Evolutionary conservation across 1,140 invertebrate genomes (phyloP).

Genomic region (Cydia fagiglandana): DNA sequence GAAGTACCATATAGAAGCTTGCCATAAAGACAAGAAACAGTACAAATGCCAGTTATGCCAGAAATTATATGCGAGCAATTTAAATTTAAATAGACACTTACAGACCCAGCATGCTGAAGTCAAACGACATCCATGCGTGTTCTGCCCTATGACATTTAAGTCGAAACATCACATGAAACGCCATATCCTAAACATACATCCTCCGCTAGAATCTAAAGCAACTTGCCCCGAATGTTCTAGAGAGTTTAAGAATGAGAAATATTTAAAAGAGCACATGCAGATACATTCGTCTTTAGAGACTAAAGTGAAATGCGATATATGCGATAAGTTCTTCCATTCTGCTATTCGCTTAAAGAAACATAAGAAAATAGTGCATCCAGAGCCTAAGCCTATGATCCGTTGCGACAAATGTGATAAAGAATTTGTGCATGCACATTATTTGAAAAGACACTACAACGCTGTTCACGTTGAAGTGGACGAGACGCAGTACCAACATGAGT

Average conservation of each 20-base stretch:
- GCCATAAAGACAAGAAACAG: slow-evolving; percentile 61
- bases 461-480: slow-evolving; percentile 69
- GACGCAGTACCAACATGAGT: slow-evolving; percentile 61
- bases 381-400: slow-evolving; percentile 61
- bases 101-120: slow-evolving; percentile 65
- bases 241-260: slow-evolving; percentile 74
- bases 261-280: slow-evolving; percentile 72
- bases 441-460: slow-evolving; percentile 64
- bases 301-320: slow-evolving; percentile 68
- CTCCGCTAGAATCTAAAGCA: slow-evolving; percentile 70
- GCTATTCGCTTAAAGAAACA: slow-evolving; percentile 69
- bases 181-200: slow-evolving; percentile 70
- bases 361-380: slow-evolving; percentile 70
- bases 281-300: slow-evolving; percentile 64
- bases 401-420: slow-evolving; percentile 72
- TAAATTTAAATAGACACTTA: slow-evolving; percentile 67
- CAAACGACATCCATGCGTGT: slow-evolving; percentile 63
- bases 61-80: slow-evolving; percentile 62
- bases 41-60: slow-evolving; percentile 67
- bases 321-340: slow-evolving; percentile 71
- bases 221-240: slow-evolving; percentile 68
- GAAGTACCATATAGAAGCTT: slow-evolving; percentile 62
- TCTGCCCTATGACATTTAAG: slow-evolving; percentile 71
- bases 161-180: slow-evolving; percentile 69
- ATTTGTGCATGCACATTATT: slow-evolving; percentile 67